These are phyloP conservation scores for Ormyrus labotus DNA, from an alignment of 2,888 invertebrate species.

Conservation along the genomic window DNA sequence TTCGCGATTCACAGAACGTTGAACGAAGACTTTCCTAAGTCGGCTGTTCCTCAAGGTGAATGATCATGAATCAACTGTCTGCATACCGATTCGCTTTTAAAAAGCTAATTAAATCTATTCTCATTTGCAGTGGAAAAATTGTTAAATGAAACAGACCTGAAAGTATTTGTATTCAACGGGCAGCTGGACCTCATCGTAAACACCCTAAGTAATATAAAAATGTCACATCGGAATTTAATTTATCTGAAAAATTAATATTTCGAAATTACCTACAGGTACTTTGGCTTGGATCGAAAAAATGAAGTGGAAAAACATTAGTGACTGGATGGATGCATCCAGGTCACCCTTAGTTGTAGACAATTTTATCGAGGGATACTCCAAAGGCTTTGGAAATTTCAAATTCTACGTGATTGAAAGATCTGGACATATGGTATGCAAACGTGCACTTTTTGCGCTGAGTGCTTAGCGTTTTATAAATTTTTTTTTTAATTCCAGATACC, in stretches of 20 bases:
- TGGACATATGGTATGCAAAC: constrained; percentile 83
- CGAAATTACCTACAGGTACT: constrained; percentile 70
- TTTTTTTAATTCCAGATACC: constrained; percentile 23
- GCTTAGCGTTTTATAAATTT: not conserved
- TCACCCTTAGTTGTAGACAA: constrained; percentile 80
- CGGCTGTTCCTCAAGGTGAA: constrained; percentile 34
- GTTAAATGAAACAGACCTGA: constrained; percentile 82
- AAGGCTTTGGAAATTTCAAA: constrained; percentile 82
- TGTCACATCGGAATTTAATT: not conserved
- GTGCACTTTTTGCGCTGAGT: not conserved
- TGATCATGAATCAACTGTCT: not conserved
- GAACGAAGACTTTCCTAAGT: constrained; percentile 13
- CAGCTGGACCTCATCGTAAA: constrained; percentile 91
- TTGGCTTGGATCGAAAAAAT: constrained; percentile 86
- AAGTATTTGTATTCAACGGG: constrained; percentile 85
- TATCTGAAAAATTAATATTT: not conserved
- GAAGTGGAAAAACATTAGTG: constrained; percentile 80
- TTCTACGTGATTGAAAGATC: constrained; percentile 88
- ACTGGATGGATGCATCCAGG: constrained; percentile 79
- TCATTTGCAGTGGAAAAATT: constrained; percentile 79
- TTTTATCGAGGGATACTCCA: constrained; percentile 84
- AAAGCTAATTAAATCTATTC: no score
- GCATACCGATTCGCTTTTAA: no score
- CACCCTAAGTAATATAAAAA: constrained; percentile 81
- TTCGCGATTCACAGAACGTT: not conserved